Evolutionary conservation across 2,797 vertebrate species (phyloP).

Genomic region (Cetoscarus ocellatus): DNA sequence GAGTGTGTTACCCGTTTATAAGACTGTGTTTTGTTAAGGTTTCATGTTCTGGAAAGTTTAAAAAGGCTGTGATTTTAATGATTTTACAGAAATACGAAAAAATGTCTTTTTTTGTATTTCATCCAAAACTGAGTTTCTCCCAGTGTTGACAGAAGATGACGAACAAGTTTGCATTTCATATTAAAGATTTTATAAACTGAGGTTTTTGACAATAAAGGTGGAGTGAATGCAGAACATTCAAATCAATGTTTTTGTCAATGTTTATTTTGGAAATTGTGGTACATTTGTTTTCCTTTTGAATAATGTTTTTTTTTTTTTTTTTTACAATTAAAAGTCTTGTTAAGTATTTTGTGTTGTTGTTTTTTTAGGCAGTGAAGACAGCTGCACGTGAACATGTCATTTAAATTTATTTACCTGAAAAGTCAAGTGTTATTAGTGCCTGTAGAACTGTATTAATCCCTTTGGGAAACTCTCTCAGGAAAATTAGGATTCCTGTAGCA

Average conservation of each 20-base stretch:
- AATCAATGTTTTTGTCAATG: slow-evolving; percentile 27
- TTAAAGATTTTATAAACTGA: slow-evolving; percentile 3
- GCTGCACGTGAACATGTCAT: too few relatives aligned
- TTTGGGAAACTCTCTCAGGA: too few relatives aligned
- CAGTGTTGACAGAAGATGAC: not conserved
- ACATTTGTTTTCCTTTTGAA: slow-evolving; percentile 34
- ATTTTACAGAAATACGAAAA: not conserved
- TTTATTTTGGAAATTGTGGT: slow-evolving; percentile 31
- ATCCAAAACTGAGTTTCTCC: not conserved
- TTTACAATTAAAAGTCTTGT: slow-evolving; percentile 66
- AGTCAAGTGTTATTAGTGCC: slow-evolving; percentile 28
- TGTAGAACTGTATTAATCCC: too few relatives aligned
- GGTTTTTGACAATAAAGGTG: not conserved
- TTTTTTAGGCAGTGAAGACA: not conserved
- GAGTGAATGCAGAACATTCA: slow-evolving; percentile 20
- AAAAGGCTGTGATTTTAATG: not conserved
- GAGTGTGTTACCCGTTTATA: not conserved
- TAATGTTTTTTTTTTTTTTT: slow-evolving; percentile 31
- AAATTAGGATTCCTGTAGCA: too few relatives aligned
- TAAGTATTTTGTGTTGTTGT: slow-evolving; percentile 9
- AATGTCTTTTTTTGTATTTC: not conserved
- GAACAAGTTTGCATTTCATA: slow-evolving; percentile 25
- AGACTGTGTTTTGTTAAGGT: not conserved
- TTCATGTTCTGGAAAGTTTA: not conserved
- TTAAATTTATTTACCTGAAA: too few relatives aligned